phyloP scores from a whole-genome alignment of 1,140 invertebrate genomes.

The Drosophila sp. region DNA sequence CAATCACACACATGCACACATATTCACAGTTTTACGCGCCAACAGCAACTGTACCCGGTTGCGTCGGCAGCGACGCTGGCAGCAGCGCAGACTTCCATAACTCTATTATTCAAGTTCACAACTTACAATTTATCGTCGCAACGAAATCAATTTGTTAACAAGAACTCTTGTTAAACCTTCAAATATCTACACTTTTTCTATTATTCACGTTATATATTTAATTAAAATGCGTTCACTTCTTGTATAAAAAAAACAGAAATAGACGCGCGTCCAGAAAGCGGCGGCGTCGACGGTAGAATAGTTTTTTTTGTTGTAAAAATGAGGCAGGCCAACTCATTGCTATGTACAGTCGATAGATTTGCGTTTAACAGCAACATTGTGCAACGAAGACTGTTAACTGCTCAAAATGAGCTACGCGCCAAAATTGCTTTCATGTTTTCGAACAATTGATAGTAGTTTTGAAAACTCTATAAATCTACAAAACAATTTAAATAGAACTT shows the following conservation, averaged over 20 bases:
- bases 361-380: constrained; percentile 6
- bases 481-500: too few species aligned
- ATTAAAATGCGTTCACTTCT: neutral
- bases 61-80: constrained; percentile 45
- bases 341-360: neutral
- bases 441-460: too few species aligned
- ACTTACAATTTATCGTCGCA: constrained; percentile 21
- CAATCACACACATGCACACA: constrained; percentile 21
- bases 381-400: neutral
- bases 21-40: constrained; percentile 58
- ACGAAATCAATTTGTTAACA: neutral
- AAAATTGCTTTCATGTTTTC: neutral
- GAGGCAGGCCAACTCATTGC: neutral
- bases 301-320: constrained; percentile 20
- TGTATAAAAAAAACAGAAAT: constrained; percentile 23
- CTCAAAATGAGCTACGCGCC: neutral
- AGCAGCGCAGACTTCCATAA: constrained; percentile 27
- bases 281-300: constrained; percentile 25
- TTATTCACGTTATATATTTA: neutral
- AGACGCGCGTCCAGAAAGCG: constrained; percentile 48
- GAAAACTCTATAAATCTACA: too few species aligned
- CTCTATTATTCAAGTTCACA: neutral
- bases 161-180: neutral
- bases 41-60: constrained; percentile 55
- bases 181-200: too few species aligned